Percentiles rank a stretch among this genome's conserved stretches.
Conservation (phyloP, 2,888 invertebrate species). For the Stramonita haemastoma region DNA sequence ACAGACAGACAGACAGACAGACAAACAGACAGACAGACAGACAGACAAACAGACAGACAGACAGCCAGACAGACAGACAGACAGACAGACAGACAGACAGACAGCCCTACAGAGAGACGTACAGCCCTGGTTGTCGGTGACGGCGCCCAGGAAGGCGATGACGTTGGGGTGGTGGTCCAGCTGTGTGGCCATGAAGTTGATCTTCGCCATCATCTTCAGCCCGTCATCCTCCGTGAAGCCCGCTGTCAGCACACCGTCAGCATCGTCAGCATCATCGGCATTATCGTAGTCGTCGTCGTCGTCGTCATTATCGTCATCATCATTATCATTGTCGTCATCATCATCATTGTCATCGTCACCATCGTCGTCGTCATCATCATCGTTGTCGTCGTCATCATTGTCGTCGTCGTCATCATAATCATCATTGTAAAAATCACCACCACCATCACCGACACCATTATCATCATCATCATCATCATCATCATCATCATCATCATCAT, state of each 20-base stretch:
- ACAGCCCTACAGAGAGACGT: conserved; percentile 38
- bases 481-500: no score
- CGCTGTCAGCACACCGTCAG: conserved; percentile 37
- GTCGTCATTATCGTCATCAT: neutral
- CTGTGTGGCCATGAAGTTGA: conserved; percentile 53
- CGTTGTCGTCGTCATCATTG: neutral
- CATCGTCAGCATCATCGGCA: no score
- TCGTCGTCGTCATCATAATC: no score
- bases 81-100: no score
- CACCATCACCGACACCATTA: no score
- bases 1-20: no score
- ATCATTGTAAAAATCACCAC: no score
- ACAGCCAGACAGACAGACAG: no score
- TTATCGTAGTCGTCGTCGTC: neutral
- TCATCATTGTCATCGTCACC: neutral
- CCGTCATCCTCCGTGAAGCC: conserved; percentile 49
- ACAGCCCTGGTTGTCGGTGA: conserved; percentile 50
- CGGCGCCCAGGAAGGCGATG: conserved; percentile 55
- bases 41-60: no score
- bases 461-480: no score
- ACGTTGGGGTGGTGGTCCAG: conserved; percentile 55
- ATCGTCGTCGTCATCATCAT: neutral
- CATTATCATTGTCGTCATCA: neutral
- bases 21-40: no score
- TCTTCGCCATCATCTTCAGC: conserved; percentile 57